A percentile compares a stretch with the other conserved stretches of the same genome.
Conservation (phyloP, 2,113 vertebrate genomes). For the Paedocypris sp. region DNA sequence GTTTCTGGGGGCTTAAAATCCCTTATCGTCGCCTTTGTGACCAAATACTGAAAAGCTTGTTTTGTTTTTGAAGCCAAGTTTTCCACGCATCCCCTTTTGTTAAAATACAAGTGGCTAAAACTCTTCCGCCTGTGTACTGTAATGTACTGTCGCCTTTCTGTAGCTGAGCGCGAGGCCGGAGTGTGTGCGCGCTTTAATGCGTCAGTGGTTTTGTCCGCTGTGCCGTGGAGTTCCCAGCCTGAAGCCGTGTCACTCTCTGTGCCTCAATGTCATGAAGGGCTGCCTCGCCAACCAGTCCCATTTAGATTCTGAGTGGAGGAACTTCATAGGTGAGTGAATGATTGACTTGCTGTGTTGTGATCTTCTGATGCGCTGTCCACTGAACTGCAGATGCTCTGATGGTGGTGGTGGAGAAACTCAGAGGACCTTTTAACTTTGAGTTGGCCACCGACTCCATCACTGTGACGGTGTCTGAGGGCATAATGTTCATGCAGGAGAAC, state of each 20-base stretch:
- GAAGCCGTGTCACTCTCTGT: slow-evolving; percentile 71
- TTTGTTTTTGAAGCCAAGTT: too few species aligned
- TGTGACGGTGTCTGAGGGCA: slow-evolving; percentile 76
- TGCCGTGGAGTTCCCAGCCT: slow-evolving; percentile 68
- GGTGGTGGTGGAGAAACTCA: slow-evolving; percentile 70
- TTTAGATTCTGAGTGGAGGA: slow-evolving; percentile 74
- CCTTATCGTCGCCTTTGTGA: too few species aligned
- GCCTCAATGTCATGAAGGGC: slow-evolving; percentile 80
- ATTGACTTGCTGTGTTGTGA: too few species aligned
- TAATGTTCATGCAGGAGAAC: slow-evolving; percentile 82
- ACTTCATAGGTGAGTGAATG: slow-evolving; percentile 68
- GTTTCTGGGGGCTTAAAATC: too few species aligned
- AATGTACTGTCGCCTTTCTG: neutral
- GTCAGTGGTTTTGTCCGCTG: slow-evolving; percentile 76
- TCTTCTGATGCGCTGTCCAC: too few species aligned
- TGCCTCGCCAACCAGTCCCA: slow-evolving; percentile 73
- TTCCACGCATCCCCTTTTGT: too few species aligned
- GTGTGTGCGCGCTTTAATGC: slow-evolving; percentile 72
- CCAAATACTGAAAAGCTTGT: too few species aligned
- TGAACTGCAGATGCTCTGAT: slow-evolving; percentile 63
- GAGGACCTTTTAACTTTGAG: slow-evolving; percentile 78
- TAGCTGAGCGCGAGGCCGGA: slow-evolving; percentile 63
- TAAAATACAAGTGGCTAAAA: too few species aligned
- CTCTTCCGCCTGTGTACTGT: too few species aligned
- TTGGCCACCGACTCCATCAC: slow-evolving; percentile 72